phyloP scores from a whole-genome alignment of 2,797 vertebrate genomes.

The Sebastiscus tertius region DNA sequence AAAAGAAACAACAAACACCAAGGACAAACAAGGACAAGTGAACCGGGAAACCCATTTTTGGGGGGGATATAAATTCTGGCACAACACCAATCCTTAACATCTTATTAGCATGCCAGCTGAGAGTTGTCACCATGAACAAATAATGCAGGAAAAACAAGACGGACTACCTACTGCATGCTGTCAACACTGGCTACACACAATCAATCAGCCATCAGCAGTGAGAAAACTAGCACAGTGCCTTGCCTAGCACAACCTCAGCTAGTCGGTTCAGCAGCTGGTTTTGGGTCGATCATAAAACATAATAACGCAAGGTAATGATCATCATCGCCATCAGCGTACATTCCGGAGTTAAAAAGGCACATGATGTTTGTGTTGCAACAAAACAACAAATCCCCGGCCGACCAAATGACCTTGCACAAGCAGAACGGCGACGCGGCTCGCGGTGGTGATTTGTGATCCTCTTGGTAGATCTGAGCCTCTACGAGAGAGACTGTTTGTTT shows the following conservation, averaged over 20 bases:
- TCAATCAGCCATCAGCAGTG: constrained; percentile 65
- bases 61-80: constrained; percentile 24
- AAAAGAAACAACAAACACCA: background rate
- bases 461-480: constrained; percentile 41
- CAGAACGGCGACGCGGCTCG: constrained; percentile 21
- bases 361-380: constrained; percentile 20
- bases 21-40: constrained; percentile 50
- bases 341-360: constrained; percentile 9
- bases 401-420: constrained; percentile 39
- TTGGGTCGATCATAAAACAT: constrained; percentile 20
- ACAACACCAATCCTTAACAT: constrained; percentile 38
- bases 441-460: constrained; percentile 38
- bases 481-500: constrained; percentile 19
- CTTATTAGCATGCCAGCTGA: constrained; percentile 64
- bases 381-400: constrained; percentile 12
- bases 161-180: constrained; percentile 66
- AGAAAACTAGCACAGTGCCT: constrained; percentile 19
- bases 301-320: constrained; percentile 10
- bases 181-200: constrained; percentile 58
- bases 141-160: constrained; percentile 67
- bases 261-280: constrained; percentile 11
- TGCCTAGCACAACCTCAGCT: constrained; percentile 9
- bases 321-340: constrained; percentile 1
- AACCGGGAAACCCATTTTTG: constrained; percentile 21
- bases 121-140: constrained; percentile 51